A percentile compares a stretch with the other conserved stretches of the same genome.
Conservation (phyloP, 2,888 invertebrate species). For the Empis livida region DNA sequence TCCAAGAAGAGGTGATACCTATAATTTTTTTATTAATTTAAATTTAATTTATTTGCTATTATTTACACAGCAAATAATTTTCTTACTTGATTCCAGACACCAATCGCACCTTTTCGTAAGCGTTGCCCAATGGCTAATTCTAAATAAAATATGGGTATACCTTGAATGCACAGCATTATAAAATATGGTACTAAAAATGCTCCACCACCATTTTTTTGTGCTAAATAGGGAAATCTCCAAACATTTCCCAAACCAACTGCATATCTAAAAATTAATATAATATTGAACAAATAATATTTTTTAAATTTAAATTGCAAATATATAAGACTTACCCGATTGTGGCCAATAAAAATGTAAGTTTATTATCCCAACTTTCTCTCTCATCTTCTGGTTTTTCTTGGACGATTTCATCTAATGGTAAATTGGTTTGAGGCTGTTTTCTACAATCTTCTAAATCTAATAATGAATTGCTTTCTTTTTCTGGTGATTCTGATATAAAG, state of each 20-base stretch:
- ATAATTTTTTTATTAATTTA: not conserved
- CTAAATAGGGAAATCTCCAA: conserved; percentile 90
- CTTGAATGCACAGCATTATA: conserved; percentile 87
- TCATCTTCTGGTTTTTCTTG: conserved; percentile 62
- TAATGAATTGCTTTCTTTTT: conserved; percentile 22
- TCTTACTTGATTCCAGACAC: conserved; percentile 75
- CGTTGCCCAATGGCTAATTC: conserved; percentile 92
- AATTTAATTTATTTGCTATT: not conserved
- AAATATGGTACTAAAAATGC: conserved; percentile 96
- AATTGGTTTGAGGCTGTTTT: conserved; percentile 35
- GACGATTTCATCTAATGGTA: conserved; percentile 39
- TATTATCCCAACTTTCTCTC: conserved; percentile 86
- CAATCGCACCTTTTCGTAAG: conserved; percentile 84
- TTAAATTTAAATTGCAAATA: not conserved
- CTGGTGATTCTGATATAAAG: conserved; percentile 41
- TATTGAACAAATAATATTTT: not conserved
- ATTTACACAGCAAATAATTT: not conserved
- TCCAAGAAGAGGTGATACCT: conserved; percentile 70
- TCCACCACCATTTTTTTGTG: conserved; percentile 90
- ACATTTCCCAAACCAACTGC: conserved; percentile 92
- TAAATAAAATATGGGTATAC: conserved; percentile 91
- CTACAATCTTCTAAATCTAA: conserved; percentile 37
- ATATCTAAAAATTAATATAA: conserved; percentile 38
- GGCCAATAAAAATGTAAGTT: conserved; percentile 79
- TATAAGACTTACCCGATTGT: conserved; percentile 54